Percentiles rank a stretch among this genome's conserved stretches.
Conservation (phyloP, 2,888 invertebrate genomes). For the Conops quadrifasciatus region DNA sequence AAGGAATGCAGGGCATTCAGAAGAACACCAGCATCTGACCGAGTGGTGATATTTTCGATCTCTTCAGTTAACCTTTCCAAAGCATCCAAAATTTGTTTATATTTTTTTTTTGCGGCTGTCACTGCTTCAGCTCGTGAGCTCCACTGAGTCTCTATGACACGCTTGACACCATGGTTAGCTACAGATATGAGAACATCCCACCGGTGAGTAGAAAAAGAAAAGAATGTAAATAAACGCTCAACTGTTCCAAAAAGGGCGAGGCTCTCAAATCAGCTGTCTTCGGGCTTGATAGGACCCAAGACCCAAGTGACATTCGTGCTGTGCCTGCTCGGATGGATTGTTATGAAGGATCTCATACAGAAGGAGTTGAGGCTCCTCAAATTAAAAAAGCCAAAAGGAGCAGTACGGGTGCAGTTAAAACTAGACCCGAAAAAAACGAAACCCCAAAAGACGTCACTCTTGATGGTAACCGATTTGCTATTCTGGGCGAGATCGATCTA, state of each 20-base stretch:
- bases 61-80: background rate
- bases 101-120: conserved; percentile 5
- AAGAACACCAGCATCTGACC: background rate
- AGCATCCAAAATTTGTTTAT: background rate
- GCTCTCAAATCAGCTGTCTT: too few species aligned
- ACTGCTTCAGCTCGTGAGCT: background rate
- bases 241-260: conserved; percentile 3
- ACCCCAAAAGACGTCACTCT: too few species aligned
- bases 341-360: too few species aligned
- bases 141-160: conserved; percentile 14
- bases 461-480: too few species aligned
- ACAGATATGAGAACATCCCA: conserved; percentile 17
- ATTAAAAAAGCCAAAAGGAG: too few species aligned
- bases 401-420: too few species aligned
- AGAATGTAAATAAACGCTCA: conserved; percentile 16
- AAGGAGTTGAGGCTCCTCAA: too few species aligned
- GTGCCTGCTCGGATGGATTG: too few species aligned
- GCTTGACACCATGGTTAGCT: conserved; percentile 7
- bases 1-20: background rate
- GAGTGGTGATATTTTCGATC: background rate
- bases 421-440: too few species aligned
- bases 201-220: conserved; percentile 7
- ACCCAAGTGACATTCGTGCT: too few species aligned
- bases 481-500: too few species aligned
- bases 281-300: too few species aligned